Evolutionary conservation across 2,113 vertebrate genomes (phyloP).

Genomic region (Ia io): DNA sequence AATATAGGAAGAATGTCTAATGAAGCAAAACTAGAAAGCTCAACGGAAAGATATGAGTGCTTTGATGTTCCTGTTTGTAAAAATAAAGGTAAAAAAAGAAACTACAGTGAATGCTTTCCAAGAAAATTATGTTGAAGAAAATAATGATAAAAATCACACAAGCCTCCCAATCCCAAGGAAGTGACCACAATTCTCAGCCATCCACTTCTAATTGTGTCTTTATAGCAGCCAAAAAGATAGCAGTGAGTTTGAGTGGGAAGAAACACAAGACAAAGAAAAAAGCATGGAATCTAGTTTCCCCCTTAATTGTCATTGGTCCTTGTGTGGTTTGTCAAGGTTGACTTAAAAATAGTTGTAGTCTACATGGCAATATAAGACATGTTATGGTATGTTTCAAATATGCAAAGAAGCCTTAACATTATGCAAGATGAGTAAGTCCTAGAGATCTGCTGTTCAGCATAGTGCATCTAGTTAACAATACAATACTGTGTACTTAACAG

Average conservation of each 20-base stretch:
- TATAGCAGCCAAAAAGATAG: constrained; percentile 82
- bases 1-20: constrained; percentile 60
- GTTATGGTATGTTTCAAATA: constrained; percentile 89
- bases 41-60: constrained; percentile 77
- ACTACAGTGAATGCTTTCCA: background rate
- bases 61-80: constrained; percentile 89
- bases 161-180: constrained; percentile 75
- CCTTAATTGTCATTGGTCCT: constrained; percentile 84
- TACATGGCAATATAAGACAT: constrained; percentile 89
- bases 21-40: constrained; percentile 74
- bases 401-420: constrained; percentile 88
- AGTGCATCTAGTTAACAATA: background rate
- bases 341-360: constrained; percentile 90
- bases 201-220: constrained; percentile 79
- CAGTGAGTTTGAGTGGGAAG: constrained; percentile 81
- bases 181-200: constrained; percentile 81
- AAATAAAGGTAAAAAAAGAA: background rate
- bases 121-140: constrained; percentile 68
- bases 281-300: constrained; percentile 83
- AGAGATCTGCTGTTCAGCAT: background rate
- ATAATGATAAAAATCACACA: constrained; percentile 60
- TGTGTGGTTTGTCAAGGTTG: constrained; percentile 90
- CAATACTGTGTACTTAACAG: background rate
- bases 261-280: constrained; percentile 73
- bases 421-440: background rate